A percentile compares a stretch with the other conserved stretches of the same genome.
phyloP scores from a whole-genome alignment of 35 echinoderm and acorn worm genomes.

The Apostichopus californicus region DNA sequence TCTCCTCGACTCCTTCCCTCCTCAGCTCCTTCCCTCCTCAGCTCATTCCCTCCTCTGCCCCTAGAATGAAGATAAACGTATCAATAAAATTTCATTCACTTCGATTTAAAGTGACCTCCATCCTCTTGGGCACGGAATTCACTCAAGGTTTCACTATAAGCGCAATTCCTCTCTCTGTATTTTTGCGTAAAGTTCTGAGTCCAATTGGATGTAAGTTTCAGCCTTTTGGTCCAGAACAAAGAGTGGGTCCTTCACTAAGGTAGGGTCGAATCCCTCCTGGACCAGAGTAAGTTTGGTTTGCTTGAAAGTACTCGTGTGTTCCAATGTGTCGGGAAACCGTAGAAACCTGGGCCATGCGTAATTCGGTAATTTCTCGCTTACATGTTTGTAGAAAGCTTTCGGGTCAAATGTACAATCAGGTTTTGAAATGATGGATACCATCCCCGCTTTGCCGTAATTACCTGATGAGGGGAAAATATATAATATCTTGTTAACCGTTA shows the following conservation, averaged over 20 bases:
- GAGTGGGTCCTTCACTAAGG: conserved; percentile 65
- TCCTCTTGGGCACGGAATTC: no score
- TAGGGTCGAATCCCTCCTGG: conserved; percentile 87
- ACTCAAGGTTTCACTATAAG: conserved; percentile 18
- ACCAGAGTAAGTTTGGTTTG: conserved; percentile 80
- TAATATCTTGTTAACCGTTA: no score
- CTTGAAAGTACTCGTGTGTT: conserved; percentile 94
- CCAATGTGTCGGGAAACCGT: conserved; percentile 58
- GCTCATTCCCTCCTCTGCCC: no score
- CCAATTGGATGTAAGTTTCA: conserved; percentile 64
- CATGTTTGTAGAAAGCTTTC: conserved; percentile 65
- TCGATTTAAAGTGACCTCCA: no score
- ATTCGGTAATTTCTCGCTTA: conserved; percentile 72
- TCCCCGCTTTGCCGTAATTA: conserved; percentile 93
- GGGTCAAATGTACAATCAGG: conserved; percentile 52
- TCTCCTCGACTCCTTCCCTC: no score
- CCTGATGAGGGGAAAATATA: conserved; percentile 48
- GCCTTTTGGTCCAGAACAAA: conserved; percentile 69
- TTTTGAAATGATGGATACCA: conserved; percentile 74
- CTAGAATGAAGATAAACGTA: no score
- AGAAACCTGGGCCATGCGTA: conserved; percentile 97
- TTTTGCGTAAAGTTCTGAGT: conserved; percentile 61
- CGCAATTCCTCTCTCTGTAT: conserved; percentile 70
- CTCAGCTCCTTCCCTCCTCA: no score
- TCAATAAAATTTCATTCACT: no score